Conservation (phyloP, 2,888 invertebrate genomes). For the Drosophila macrothrix region DNA sequence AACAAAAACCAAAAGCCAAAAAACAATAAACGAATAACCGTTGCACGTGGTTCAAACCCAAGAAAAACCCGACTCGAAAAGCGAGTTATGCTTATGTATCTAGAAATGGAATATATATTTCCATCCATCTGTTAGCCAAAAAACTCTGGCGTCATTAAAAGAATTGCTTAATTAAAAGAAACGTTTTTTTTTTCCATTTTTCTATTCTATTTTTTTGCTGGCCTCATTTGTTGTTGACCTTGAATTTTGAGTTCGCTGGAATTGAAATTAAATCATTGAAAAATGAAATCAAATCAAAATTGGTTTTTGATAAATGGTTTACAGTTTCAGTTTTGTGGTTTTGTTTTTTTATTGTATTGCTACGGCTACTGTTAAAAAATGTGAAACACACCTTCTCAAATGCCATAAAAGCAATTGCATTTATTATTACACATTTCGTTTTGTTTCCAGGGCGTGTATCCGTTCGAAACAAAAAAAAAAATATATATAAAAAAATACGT, state of each 20-base stretch:
- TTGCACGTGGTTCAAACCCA: constrained; percentile 44
- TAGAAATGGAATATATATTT: not conserved
- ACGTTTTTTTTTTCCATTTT: not conserved
- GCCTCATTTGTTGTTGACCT: constrained; percentile 66
- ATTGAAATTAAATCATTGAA: constrained; percentile 41
- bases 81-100: not conserved
- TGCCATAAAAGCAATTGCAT: constrained; percentile 33
- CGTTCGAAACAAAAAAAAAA: constrained; percentile 1
- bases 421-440: constrained; percentile 24
- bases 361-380: not conserved
- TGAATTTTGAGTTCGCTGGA: constrained; percentile 54
- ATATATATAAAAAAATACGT: not conserved
- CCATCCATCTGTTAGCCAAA: constrained; percentile 13
- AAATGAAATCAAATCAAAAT: constrained; percentile 32
- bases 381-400: constrained; percentile 39
- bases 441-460: constrained; percentile 30
- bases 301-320: constrained; percentile 36
- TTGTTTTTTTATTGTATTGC: not conserved
- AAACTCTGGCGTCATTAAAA: constrained; percentile 54
- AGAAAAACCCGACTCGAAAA: not conserved
- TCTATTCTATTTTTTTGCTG: constrained; percentile 11
- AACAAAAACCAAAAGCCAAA: not conserved
- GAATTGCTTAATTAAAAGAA: constrained; percentile 42
- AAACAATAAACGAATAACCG: constrained; percentile 35
- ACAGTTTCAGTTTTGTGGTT: constrained; percentile 39